Evolutionary conservation across 2,113 vertebrate species (phyloP).

Genomic region (Actinemys pallida): DNA sequence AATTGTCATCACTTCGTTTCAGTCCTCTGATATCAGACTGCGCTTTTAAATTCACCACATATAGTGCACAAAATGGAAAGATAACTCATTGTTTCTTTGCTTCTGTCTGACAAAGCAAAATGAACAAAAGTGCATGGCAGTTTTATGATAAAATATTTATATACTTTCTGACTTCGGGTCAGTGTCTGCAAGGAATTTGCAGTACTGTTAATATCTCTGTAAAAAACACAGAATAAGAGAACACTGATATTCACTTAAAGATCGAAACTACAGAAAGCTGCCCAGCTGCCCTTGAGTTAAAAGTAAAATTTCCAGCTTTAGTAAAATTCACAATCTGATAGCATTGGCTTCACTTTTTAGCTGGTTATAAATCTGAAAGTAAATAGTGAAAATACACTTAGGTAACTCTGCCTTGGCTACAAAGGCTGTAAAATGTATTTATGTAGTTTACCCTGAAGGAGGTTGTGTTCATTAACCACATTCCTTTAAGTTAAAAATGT

Average conservation of each 20-base stretch:
- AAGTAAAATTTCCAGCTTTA: neutral
- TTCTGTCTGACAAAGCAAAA: slow-evolving; percentile 21
- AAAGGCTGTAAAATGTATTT: neutral
- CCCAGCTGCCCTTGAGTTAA: neutral
- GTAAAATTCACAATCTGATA: neutral
- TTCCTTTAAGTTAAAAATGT: neutral
- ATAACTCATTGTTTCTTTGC: neutral
- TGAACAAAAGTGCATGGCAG: slow-evolving; percentile 1
- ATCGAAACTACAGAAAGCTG: slow-evolving; percentile 3
- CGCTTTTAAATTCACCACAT: neutral
- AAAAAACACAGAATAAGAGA: neutral
- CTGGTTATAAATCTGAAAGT: neutral
- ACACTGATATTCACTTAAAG: neutral
- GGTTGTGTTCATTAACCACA: neutral
- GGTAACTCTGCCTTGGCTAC: neutral
- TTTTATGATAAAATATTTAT: slow-evolving; percentile 41
- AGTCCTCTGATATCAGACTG: neutral
- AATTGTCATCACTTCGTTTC: neutral
- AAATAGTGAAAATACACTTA: neutral
- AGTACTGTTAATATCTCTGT: neutral
- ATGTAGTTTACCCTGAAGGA: neutral
- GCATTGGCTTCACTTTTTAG: neutral
- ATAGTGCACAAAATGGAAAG: neutral
- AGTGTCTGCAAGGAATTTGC: slow-evolving; percentile 18
- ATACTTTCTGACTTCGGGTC: neutral